These are phyloP conservation scores for Remorina albescens DNA, from an alignment of 2,797 vertebrate species.

Conservation along the genomic window DNA sequence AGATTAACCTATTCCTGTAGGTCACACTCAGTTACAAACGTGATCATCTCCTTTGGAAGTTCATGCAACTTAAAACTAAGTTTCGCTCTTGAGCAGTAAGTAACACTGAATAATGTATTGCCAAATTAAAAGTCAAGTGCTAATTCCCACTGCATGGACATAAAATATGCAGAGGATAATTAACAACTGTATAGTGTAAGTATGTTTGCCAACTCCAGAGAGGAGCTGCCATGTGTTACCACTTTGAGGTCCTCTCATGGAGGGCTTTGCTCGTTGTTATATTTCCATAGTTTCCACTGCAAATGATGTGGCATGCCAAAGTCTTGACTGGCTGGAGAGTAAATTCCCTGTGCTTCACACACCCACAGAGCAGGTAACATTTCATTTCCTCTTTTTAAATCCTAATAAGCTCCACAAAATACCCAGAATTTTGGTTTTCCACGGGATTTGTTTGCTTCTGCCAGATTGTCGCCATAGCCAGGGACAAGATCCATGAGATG, in stretches of 20 bases:
- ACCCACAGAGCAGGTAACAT: conserved; percentile 88
- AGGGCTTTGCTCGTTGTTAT: not conserved
- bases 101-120: not conserved
- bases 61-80: not conserved
- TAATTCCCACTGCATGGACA: not conserved
- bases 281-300: conserved; percentile 86
- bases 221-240: not conserved
- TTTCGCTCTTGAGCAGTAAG: not conserved
- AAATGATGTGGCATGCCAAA: conserved; percentile 91
- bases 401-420: not conserved
- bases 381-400: not conserved
- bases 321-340: conserved; percentile 92
- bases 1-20: not conserved
- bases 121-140: not conserved
- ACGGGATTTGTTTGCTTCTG: not conserved
- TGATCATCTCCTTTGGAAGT: too few species aligned
- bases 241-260: not conserved
- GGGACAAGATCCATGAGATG: conserved; percentile 84
- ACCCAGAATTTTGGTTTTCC: not conserved
- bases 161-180: not conserved
- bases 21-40: not conserved
- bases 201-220: not conserved
- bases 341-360: conserved; percentile 89
- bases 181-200: not conserved
- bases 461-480: conserved; percentile 87